Evolutionary conservation across 2,113 vertebrate genomes (phyloP).

Genomic region (Labeo catla): DNA sequence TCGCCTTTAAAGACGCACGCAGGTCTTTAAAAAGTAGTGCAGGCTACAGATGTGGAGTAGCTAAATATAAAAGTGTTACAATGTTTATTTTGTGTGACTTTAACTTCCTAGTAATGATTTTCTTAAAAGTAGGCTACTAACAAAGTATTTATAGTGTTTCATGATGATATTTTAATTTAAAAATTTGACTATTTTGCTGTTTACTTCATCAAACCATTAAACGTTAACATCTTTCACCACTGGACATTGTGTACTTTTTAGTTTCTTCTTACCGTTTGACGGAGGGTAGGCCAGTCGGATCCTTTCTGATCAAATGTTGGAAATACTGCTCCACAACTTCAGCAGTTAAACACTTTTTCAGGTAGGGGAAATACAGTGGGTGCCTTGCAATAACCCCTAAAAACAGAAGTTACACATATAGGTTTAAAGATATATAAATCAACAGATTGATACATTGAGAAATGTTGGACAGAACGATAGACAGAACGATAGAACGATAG

Average conservation of each 20-base stretch:
- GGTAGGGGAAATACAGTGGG: conserved; percentile 83
- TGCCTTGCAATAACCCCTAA: conserved; percentile 83
- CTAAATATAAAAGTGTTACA: not conserved
- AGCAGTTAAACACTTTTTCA: conserved; percentile 84
- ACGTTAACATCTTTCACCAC: not conserved
- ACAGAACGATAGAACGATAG: not conserved
- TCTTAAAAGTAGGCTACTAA: not conserved
- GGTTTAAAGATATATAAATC: not conserved
- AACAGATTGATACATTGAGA: not conserved
- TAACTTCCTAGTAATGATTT: not conserved
- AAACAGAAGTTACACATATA: not conserved
- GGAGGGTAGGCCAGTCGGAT: conserved; percentile 57
- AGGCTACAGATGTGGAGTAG: not conserved
- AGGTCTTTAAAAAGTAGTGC: not conserved
- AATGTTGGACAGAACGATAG: not conserved
- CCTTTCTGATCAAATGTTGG: conserved; percentile 78
- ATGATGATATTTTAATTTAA: not conserved
- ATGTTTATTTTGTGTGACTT: not conserved
- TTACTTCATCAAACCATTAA: not conserved
- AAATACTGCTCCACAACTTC: conserved; percentile 81
- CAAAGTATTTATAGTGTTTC: not conserved
- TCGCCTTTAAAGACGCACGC: conserved; percentile 14
- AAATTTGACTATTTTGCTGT: not conserved
- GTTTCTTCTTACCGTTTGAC: conserved; percentile 77
- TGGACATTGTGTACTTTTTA: not conserved